Conservation (phyloP, 2,797 vertebrate genomes). For the Manis javanica region DNA sequence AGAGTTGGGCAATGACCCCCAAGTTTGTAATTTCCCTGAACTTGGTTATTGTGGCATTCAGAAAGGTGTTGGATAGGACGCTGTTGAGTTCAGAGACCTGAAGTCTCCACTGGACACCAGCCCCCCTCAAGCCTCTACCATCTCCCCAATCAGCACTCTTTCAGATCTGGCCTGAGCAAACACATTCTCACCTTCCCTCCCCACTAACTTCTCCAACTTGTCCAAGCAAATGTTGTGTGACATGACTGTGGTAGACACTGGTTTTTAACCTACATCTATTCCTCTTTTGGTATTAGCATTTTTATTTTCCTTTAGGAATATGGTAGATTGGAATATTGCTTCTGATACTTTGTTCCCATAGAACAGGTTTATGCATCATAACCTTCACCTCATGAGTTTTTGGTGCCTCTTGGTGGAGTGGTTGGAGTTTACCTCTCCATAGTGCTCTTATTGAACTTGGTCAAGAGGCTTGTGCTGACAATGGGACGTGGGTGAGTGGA, state of each 20-base stretch:
- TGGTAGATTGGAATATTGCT: not conserved
- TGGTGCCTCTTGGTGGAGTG: not conserved
- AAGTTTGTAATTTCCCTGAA: not conserved
- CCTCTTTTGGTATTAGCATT: not conserved
- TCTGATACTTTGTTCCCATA: not conserved
- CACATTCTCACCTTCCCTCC: fast-evolving
- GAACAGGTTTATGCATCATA: no score
- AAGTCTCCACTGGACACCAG: not conserved
- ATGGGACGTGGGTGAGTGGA: not conserved
- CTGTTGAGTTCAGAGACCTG: not conserved
- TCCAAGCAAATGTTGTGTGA: not conserved
- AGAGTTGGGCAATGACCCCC: not conserved
- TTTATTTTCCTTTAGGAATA: not conserved
- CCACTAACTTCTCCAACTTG: not conserved
- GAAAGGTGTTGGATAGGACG: not conserved
- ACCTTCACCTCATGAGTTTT: not conserved
- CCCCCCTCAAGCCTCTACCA: not conserved
- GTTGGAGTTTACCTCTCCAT: not conserved
- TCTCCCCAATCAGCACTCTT: not conserved
- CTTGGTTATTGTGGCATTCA: not conserved
- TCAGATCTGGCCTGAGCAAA: not conserved
- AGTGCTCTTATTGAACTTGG: fast-evolving
- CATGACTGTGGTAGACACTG: not conserved
- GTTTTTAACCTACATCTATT: not conserved
- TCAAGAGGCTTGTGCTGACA: not conserved